Evolutionary conservation across 2,113 vertebrate genomes (phyloP).

Genomic region (Himantopus leucocephalus): DNA sequence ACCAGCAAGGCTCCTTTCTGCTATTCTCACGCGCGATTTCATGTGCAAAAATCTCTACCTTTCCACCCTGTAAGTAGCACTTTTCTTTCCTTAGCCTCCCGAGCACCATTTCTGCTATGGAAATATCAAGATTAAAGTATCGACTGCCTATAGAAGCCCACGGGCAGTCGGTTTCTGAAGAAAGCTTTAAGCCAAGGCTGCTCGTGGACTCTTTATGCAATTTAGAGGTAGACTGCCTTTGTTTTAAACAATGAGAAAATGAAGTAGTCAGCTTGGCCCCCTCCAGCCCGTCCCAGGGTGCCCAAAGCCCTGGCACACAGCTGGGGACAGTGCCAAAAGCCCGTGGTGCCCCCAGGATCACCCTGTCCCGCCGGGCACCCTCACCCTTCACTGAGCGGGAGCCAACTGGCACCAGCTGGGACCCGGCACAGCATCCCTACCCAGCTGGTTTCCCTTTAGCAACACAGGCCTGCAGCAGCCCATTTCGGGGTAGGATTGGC

Average conservation of each 20-base stretch:
- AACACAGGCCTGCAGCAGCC: neutral
- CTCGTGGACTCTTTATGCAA: fast-evolving
- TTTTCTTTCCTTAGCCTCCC: neutral
- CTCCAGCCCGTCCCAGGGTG: neutral
- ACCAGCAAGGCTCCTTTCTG: neutral
- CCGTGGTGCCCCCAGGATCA: fast-evolving
- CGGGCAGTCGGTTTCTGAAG: fast-evolving
- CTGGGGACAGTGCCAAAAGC: neutral
- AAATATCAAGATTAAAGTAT: neutral
- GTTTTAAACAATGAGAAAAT: fast-evolving
- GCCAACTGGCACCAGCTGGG: no score
- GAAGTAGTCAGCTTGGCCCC: no score
- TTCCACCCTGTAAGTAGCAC: fast-evolving
- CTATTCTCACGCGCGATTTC: fast-evolving
- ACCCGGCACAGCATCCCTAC: neutral
- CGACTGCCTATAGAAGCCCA: neutral
- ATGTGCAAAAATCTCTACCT: neutral
- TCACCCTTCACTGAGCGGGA: fast-evolving
- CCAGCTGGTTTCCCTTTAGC: neutral
- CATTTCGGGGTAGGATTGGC: fast-evolving
- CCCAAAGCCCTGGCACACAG: neutral
- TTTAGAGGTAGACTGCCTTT: neutral
- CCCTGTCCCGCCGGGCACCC: fast-evolving
- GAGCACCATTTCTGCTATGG: neutral
- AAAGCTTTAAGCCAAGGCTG: neutral